phyloP scores from a whole-genome alignment of 2,888 invertebrate genomes.

The Sialis lutaria region DNA sequence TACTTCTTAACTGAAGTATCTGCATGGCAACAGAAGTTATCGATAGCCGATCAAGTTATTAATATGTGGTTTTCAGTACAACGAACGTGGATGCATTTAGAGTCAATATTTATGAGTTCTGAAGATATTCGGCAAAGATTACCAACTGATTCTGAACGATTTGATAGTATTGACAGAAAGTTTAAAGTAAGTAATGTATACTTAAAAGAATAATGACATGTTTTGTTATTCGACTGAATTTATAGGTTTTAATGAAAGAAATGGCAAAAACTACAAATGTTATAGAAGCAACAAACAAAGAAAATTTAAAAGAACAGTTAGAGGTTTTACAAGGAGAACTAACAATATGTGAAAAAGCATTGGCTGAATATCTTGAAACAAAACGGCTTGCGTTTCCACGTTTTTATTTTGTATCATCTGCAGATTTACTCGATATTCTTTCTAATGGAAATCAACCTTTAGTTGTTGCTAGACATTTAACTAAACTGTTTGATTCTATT shows the following conservation, averaged over 20 bases:
- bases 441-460: conserved; percentile 92
- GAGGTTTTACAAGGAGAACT: conserved; percentile 73
- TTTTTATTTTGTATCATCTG: conserved; percentile 94
- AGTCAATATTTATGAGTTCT: conserved; percentile 95
- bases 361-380: conserved; percentile 93
- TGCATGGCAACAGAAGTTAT: conserved; percentile 81
- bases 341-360: conserved; percentile 85
- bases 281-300: conserved; percentile 75
- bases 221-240: conserved; percentile 9
- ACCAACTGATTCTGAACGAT: conserved; percentile 83
- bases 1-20: conserved; percentile 92
- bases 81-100: conserved; percentile 91
- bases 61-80: conserved; percentile 92
- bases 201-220: not conserved
- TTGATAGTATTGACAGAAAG: conserved; percentile 77
- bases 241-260: conserved; percentile 48
- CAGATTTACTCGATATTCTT: conserved; percentile 82
- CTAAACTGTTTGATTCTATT: conserved; percentile 90
- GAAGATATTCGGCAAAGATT: conserved; percentile 90
- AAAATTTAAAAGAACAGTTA: conserved; percentile 60
- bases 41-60: conserved; percentile 85
- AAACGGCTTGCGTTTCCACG: conserved; percentile 88
- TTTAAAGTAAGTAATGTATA: conserved; percentile 47
- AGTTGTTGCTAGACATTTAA: conserved; percentile 75
- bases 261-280: conserved; percentile 76